Base-by-base conservation (phyloP, 2,797 vertebrate species). In the Pseudochirops cupreus region DNA sequence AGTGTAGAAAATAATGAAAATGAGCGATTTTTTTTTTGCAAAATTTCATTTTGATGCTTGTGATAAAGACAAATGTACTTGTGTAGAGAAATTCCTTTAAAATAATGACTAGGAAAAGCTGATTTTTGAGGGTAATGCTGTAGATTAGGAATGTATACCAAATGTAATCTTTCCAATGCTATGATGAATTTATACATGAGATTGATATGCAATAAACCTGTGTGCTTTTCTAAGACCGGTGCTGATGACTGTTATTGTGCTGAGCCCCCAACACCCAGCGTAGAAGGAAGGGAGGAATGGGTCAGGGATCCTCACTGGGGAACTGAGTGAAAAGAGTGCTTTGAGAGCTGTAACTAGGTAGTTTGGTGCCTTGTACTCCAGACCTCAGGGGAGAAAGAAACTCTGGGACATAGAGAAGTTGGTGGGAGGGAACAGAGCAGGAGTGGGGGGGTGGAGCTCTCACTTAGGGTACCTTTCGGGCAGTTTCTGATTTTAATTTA, bases 181-280 rank as follows among this genome's bases (percentile, higher is more conserved):
- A 99, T 99, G 98, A 99, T 99, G 99, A 99, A 99, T 99, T 99
- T 99, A 99, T 99, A 99, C 99, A 99, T 99, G 99, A 99, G 99
- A 99, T 99, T 99, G 99, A 99, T 99, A 99, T 99, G 99, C 99
- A 99, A 99, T 99, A 99, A 99, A 99, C 99, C 99, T 99, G 99
- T 99, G 99, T 99, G 99, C 99, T 99, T 99, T 99, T 99, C 99
- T 99, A 99, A 98, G 97, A 97, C 90, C 67, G 39, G 98, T 97
- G 96, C 97, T 95, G 0, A 3, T 9, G 87, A 91, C 95, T 96
- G 95, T 98, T 97, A 94, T 96, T 98, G 26, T 5, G 1, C 29
- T 13, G n/a, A 57, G 33, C 16, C 56, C 11, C 33, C 0, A 53
- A 46, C 87, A 33, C 31, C 29, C 54, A 54, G 21, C 3, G 28